These are phyloP conservation scores for Pantherophis guttatus DNA, from an alignment of 2,113 vertebrate species.

Conservation along the genomic window DNA sequence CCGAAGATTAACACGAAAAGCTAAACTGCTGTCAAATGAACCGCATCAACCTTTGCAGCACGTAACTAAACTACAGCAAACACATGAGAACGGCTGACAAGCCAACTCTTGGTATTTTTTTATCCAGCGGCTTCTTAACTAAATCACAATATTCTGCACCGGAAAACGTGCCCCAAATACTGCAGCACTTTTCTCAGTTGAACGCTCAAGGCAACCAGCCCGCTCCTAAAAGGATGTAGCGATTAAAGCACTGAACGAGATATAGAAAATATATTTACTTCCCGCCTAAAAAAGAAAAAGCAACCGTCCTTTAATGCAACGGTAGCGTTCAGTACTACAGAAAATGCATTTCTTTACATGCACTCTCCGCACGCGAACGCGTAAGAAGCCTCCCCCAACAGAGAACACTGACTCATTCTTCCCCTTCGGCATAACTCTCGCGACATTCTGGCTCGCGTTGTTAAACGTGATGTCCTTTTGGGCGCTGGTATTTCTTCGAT, in stretches of 20 bases:
- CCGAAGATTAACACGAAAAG: neutral
- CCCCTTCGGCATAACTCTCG: neutral
- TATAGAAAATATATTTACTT: neutral
- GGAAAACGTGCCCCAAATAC: neutral
- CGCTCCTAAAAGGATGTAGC: neutral
- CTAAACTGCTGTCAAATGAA: neutral
- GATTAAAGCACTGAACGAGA: neutral
- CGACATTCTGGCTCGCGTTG: slow-evolving; percentile 34
- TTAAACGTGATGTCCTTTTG: slow-evolving; percentile 60
- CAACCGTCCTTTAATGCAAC: neutral
- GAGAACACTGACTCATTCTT: neutral
- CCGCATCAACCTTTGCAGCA: neutral
- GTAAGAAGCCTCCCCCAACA: neutral
- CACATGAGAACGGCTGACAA: neutral
- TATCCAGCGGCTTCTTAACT: neutral
- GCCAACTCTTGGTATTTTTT: neutral
- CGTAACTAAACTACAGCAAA: neutral
- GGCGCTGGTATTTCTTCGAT: neutral
- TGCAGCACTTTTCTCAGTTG: neutral
- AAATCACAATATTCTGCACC: neutral
- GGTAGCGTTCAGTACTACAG: neutral
- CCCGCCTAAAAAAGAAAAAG: neutral
- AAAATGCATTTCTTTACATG: neutral
- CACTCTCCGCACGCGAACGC: neutral
- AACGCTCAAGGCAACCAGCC: neutral